phyloP scores from a whole-genome alignment of 2,113 vertebrate species.

The Danionella cerebrum region DNA sequence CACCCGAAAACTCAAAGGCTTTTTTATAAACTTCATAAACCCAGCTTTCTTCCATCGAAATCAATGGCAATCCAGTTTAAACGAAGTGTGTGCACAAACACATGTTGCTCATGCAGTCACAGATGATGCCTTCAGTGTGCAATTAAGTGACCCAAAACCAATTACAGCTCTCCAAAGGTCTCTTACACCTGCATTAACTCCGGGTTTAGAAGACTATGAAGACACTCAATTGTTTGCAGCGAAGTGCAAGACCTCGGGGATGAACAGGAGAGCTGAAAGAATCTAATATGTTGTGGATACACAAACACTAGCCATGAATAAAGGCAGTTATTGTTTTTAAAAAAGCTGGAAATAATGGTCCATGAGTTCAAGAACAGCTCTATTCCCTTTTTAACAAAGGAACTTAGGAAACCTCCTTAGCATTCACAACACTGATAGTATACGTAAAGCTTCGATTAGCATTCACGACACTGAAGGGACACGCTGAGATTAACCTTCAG shows the following conservation, averaged over 20 bases:
- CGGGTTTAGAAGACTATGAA: slow-evolving; percentile 9
- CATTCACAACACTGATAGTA: too few species aligned
- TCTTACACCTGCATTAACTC: slow-evolving; percentile 14
- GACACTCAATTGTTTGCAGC: slow-evolving; percentile 8
- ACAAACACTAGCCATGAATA: not conserved
- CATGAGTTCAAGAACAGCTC: too few species aligned
- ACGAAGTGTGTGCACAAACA: too few species aligned
- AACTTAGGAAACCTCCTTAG: too few species aligned
- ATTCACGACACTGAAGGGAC: slow-evolving; percentile 39
- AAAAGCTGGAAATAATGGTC: not conserved
- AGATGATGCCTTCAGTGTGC: slow-evolving; percentile 22
- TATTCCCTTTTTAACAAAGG: too few species aligned
- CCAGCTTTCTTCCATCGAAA: too few species aligned
- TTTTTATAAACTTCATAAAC: too few species aligned
- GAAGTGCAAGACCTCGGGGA: not conserved
- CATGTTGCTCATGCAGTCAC: too few species aligned
- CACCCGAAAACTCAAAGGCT: too few species aligned
- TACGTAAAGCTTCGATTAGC: slow-evolving; percentile 34
- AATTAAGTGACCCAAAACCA: slow-evolving; percentile 33
- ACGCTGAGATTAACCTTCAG: slow-evolving; percentile 57
- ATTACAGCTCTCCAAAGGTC: slow-evolving; percentile 19
- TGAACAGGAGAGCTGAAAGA: not conserved
- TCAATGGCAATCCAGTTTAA: too few species aligned
- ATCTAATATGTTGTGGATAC: not conserved
- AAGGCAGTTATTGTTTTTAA: not conserved